Evolutionary conservation across 2,888 invertebrate genomes (phyloP), one percentile per base, ranked within the genome.

Genomic region (Diplolepis rosae): DNA sequence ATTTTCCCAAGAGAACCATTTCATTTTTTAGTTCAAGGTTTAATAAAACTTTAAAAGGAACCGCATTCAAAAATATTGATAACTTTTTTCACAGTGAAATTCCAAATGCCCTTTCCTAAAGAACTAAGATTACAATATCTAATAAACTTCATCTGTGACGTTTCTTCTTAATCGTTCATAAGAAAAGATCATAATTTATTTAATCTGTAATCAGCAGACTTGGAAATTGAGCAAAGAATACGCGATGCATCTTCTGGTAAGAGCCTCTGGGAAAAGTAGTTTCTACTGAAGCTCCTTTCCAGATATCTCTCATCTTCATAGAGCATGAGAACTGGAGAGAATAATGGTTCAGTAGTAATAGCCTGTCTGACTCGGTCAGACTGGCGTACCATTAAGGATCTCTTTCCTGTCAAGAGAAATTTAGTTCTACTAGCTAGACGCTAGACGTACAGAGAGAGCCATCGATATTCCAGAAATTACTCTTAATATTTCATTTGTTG

Each of bases 301-400:
- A n/a, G n/a, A n/a, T 61, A 61, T 61, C 61, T 61, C 24, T 39
- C 61, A 61, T 61, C 61, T 61, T 39, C 61, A 61, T 61, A 39
- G 22, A 61, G 39, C 35, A 61, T 61, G 61, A 61, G 61, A 39
- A 61, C 61, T 61, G 61, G 61, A 61, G 39, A 61, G 61, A 61
- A 61, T 39, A 61, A 61, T 61, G 61, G 61, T 39, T 61, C 61
- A 39, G 39, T 61, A 61, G 61, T 61, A 61, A 61, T 61, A 61
- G 61, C 61, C 35, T 61, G 61, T 61, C 61, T 61, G 39, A 39
- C 24, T 61, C 35, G 61, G 61, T 61, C 61, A 61, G 61, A 61
- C 61, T 39, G 61, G 35, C 61, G 35, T 61, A 39, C 61, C 22
- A 61, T 61, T 35, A 56, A 54, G 32, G 35, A 28, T 54, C 18